Base-by-base conservation (phyloP, 1,140 invertebrate species). In the Venturia canescens region DNA sequence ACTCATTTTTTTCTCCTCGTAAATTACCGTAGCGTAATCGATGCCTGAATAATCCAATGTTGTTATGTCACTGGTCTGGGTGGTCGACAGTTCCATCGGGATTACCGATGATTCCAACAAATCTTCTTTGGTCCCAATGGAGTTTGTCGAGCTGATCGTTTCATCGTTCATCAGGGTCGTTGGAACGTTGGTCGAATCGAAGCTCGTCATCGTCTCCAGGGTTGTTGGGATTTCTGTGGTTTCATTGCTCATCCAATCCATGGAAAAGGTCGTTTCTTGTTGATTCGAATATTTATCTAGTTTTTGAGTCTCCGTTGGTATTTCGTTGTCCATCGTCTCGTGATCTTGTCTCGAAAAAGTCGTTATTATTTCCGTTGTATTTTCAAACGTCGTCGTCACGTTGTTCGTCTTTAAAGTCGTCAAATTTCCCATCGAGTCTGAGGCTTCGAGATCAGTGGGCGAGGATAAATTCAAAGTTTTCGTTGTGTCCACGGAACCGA, bases 241-340 rank as follows among this genome's bases (percentile, higher is more conserved):
- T 38, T 78, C 80, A 29, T 38, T 72, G 27, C 16, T 76, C 50
- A 38, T 79, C 60, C 23, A 79, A 31, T 23, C 53, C 48, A 76
- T 34, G 4, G 26, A 34, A 75, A 66, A 60, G 18, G 63, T 77
- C 63, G 81, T 66, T 26, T 69, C 76, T 67, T 63, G 63, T 60
- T 79, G 81, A 79, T 74, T 86, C 50, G 84, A 89, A 44, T 86
- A 85, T 82, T 86, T 89, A 69, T 83, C 81, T 82, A 88, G 88
- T 81, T 89, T 86, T 69, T 86, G 86, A 29, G 84, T 88, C 77
- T 90, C 89, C 34, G 86, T 86, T 53, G 88, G 86, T 66, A 91
- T 90, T 84, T 91, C 89, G 82, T 91, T 91, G 83, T 89, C 83
- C 87, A 91, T 89, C 63, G 87, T 90, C 83, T 91, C 88, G 31